Percentiles rank a stretch among this genome's conserved stretches.
These are phyloP conservation scores for Monarcha castaneiventris DNA, from an alignment of 2,113 vertebrate genomes.

Conservation along the genomic window DNA sequence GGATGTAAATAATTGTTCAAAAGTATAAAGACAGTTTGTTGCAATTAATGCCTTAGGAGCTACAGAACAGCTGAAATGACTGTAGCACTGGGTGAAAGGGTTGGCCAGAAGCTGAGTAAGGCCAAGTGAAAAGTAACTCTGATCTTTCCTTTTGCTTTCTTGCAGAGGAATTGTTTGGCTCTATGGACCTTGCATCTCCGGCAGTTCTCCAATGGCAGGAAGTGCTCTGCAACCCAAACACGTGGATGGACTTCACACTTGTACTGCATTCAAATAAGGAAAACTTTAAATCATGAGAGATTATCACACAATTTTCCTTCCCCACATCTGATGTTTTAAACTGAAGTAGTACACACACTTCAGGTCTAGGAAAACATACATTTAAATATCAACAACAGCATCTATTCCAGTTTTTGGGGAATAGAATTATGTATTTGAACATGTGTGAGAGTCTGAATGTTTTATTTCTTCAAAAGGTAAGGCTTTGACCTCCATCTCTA, in stretches of 20 bases:
- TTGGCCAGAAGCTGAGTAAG: background rate
- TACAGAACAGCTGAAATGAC: background rate
- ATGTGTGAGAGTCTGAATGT: background rate
- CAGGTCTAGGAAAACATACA: background rate
- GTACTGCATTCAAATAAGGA: constrained; percentile 38
- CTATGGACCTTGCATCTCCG: background rate
- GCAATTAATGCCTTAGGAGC: background rate
- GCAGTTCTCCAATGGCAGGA: constrained; percentile 61
- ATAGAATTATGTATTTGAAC: background rate
- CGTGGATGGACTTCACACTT: constrained; percentile 70
- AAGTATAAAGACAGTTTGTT: background rate
- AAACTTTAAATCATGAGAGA: background rate
- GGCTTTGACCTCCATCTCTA: background rate
- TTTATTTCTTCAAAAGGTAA: background rate
- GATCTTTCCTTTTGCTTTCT: background rate
- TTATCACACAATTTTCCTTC: background rate
- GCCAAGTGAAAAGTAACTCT: background rate
- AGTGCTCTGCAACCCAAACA: constrained; percentile 56
- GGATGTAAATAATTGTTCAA: background rate
- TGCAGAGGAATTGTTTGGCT: background rate
- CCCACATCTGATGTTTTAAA: background rate
- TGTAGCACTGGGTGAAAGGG: background rate
- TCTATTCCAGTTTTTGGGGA: background rate
- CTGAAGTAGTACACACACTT: background rate
- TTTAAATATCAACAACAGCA: background rate